phyloP scores from a whole-genome alignment of 1,140 invertebrate species.

The Bombus waltoni region DNA sequence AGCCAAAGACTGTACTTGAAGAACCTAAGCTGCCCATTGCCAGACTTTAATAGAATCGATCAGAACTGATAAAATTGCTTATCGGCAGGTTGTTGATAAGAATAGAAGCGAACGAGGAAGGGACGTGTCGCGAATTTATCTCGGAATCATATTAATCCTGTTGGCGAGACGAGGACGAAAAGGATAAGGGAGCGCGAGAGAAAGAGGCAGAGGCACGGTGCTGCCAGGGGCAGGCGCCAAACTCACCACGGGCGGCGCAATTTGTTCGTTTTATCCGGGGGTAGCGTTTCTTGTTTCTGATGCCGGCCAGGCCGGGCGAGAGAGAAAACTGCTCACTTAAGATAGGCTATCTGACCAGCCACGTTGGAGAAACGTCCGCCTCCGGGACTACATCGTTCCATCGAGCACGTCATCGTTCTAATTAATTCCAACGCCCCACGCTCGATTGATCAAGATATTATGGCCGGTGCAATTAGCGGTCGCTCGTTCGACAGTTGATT shows the following conservation, averaged over 20 bases:
- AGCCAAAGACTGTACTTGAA: neutral
- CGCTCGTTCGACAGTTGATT: constrained; percentile 67
- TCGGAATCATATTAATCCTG: neutral
- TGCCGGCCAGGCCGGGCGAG: neutral
- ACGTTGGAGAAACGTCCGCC: constrained; percentile 7
- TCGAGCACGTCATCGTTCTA: constrained; percentile 73
- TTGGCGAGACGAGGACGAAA: neutral
- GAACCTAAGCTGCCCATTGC: neutral
- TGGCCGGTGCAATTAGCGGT: constrained; percentile 70
- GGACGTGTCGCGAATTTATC: constrained; percentile 46
- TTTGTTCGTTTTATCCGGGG: constrained; percentile 55
- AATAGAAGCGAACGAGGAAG: neutral
- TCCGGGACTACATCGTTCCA: constrained; percentile 34
- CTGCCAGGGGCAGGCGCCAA: neutral
- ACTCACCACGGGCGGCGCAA: constrained; percentile 25
- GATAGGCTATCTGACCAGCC: constrained; percentile 60
- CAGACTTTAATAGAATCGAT: constrained; percentile 39
- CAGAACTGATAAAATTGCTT: constrained; percentile 39
- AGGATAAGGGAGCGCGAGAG: neutral
- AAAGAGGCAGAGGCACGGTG: neutral
- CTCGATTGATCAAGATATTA: constrained; percentile 74
- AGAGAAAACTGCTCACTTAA: constrained; percentile 62
- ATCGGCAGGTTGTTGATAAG: constrained; percentile 18
- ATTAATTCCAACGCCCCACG: constrained; percentile 72
- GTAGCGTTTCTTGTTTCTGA: constrained; percentile 41